Evolutionary conservation across 1,140 invertebrate genomes (phyloP).

Genomic region (Polypedilum vanderplanki): DNA sequence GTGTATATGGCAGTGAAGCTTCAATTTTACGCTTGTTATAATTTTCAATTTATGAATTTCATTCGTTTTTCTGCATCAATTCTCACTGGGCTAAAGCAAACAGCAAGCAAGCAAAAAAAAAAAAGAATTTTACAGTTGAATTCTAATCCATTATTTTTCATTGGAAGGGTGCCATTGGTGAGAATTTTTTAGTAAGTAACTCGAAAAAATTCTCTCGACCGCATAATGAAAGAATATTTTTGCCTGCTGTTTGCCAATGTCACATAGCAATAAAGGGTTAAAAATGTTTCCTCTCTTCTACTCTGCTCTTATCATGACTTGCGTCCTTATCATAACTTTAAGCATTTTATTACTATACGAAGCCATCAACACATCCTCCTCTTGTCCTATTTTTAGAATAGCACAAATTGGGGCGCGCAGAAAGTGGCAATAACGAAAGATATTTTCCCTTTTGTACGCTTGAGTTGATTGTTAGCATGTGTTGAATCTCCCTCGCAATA

Average conservation of each 20-base stretch:
- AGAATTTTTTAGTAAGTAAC: not conserved
- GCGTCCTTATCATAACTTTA: constrained; percentile 17
- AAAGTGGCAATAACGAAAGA: constrained; percentile 9
- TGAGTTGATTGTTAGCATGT: constrained; percentile 12
- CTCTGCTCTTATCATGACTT: not conserved
- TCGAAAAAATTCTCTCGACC: constrained; percentile 4
- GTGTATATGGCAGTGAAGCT: too few species aligned
- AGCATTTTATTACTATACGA: not conserved
- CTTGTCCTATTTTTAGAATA: too few species aligned
- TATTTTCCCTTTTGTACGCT: not conserved
- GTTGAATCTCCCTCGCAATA: not conserved
- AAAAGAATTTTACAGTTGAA: not conserved
- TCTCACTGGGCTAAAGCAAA: not conserved
- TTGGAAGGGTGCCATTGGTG: not conserved
- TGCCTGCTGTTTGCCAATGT: not conserved
- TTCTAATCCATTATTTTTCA: not conserved
- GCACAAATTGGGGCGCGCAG: not conserved
- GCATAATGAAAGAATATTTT: constrained; percentile 2
- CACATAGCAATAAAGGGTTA: not conserved
- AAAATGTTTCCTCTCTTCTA: not conserved
- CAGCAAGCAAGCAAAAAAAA: too few species aligned
- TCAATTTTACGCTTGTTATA: not conserved
- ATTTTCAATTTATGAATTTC: not conserved
- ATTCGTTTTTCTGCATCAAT: not conserved
- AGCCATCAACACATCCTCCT: not conserved